Evolutionary conservation across 2,888 invertebrate genomes (phyloP).

Genomic region (Spatulosminthurus flaviceps): DNA sequence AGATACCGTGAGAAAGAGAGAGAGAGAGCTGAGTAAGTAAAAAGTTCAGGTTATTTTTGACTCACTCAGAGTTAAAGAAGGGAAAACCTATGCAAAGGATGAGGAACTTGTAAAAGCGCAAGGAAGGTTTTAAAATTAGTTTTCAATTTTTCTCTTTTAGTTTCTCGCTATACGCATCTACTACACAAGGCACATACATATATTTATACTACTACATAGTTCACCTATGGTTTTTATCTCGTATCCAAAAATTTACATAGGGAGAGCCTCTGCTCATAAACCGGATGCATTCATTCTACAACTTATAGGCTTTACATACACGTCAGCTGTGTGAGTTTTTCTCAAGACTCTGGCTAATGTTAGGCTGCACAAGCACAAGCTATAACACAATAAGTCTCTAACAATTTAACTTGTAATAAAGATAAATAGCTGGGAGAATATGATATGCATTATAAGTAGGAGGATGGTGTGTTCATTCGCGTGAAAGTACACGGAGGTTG

Average conservation of each 20-base stretch:
- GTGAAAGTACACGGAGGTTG: background rate
- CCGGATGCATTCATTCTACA: too few species aligned
- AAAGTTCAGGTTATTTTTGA: constrained; percentile 26
- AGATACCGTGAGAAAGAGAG: background rate
- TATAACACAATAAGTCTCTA: constrained; percentile 20
- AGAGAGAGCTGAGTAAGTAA: constrained; percentile 15
- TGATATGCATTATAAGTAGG: constrained; percentile 29
- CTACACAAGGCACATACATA: too few species aligned
- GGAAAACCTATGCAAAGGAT: constrained; percentile 6
- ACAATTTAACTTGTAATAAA: constrained; percentile 47
- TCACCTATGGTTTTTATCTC: too few species aligned
- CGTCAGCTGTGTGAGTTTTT: too few species aligned
- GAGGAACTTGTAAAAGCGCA: background rate
- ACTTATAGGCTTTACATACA: too few species aligned
- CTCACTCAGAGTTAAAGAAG: background rate
- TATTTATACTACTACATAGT: too few species aligned
- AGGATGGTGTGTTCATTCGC: background rate
- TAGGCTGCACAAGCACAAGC: background rate
- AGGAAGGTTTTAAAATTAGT: constrained; percentile 52
- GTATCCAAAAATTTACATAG: too few species aligned
- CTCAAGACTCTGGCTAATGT: too few species aligned
- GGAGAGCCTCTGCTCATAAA: too few species aligned
- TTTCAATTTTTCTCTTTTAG: constrained; percentile 47
- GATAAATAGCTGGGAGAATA: constrained; percentile 47
- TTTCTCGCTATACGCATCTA: background rate